Base-by-base conservation (phyloP, 2,113 vertebrate genomes). In the Pygathrix nemaeus region DNA sequence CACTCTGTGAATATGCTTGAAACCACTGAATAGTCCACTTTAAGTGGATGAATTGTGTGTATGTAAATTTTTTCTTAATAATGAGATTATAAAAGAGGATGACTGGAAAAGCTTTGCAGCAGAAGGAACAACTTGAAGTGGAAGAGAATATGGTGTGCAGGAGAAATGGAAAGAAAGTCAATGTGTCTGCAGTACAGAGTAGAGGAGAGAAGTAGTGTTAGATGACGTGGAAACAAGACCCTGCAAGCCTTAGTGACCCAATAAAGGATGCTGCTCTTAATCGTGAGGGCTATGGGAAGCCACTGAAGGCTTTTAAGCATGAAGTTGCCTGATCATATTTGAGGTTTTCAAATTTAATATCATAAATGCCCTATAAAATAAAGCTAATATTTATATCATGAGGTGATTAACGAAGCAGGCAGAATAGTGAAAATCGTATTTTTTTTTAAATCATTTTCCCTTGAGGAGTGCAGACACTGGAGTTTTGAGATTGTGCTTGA, bases 341-440 rank as follows among this genome's bases (percentile, higher is more conserved):
- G 52, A 92, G 20, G 5, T 90, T 95, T 85, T 94, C 48, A 55
- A 72, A 83, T 80, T 83, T 75, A 80, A 80, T 66, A 43, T 20
- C 91, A 7, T 86, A 93, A 83, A 45, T 70, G 43, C 6, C 84
- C n/a, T 30, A 52, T 70, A 76, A 38, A 87, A 64, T 79, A 91
- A 78, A 97, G 87, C 3, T 84, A 88, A 50, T 70, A 73, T 76
- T 96, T 72, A 35, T 52, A 90, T 64, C 38, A 8, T 70, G 57
- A 81, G 45, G 45, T 80, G 40, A 81, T 68, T 30, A 59, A 80
- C 4, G 59, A 17, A 30, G 14, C 10, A 96, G 57, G 40, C 6
- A 38, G 66, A 89, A 13, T n/a, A 68, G 3, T 17, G 40, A 87
- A 93, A 82, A n/a, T 2, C 6, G 66, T 68, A 81, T 30, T 94